Evolutionary conservation across 2,113 vertebrate species (phyloP).

Genomic region (Chiloscyllium plagiosum): DNA sequence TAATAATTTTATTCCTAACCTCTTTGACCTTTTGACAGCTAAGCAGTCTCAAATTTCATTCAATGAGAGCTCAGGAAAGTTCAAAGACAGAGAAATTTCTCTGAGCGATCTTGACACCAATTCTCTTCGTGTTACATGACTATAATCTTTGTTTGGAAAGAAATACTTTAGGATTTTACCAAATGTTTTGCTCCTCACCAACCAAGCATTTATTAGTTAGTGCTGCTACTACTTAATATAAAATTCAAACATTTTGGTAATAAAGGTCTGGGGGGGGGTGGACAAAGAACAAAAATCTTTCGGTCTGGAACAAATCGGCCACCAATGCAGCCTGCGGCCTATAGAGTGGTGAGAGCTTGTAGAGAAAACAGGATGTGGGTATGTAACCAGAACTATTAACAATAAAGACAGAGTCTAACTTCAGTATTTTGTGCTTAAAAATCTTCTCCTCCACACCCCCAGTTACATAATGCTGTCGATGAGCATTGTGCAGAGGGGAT

Average conservation of each 20-base stretch:
- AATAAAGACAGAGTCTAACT: not conserved
- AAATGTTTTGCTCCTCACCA: not conserved
- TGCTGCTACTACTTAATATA: not conserved
- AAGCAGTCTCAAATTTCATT: not conserved
- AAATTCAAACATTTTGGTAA: not conserved
- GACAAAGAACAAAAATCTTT: not conserved
- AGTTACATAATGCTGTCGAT: not conserved
- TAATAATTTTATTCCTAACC: no score
- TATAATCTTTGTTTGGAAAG: no score
- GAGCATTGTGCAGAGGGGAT: not conserved
- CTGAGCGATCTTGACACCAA: not conserved
- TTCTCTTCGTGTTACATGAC: no score
- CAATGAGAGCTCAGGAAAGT: not conserved
- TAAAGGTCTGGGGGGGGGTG: not conserved
- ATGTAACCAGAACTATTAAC: constrained; percentile 21
- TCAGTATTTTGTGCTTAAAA: not conserved
- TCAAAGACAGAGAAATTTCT: not conserved
- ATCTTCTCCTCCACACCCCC: not conserved
- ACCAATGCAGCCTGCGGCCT: constrained; percentile 2
- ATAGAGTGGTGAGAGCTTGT: not conserved
- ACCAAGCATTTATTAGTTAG: not conserved
- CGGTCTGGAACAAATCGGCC: not conserved
- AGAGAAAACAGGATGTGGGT: constrained; percentile 28
- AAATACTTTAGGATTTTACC: not conserved
- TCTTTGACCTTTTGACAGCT: not conserved